Evolutionary conservation across 2,113 vertebrate genomes (phyloP).

Genomic region (Tupaia tana): DNA sequence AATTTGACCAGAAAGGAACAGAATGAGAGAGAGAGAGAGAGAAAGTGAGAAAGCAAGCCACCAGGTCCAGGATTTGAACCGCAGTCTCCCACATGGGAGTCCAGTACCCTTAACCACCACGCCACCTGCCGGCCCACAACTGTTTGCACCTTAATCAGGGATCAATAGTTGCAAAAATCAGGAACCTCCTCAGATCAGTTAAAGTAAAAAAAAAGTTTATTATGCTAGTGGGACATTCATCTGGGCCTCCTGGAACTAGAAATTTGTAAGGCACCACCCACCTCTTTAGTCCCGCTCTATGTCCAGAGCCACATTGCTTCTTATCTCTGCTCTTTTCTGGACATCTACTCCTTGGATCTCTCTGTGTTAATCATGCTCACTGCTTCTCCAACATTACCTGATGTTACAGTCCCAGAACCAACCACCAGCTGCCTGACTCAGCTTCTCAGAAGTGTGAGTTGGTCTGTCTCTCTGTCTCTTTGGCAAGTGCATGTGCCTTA

Average conservation of each 20-base stretch:
- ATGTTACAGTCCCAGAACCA: background rate
- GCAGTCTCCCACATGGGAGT: no score
- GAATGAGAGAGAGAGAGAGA: no score
- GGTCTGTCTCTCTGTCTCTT: no score
- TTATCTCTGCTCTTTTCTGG: background rate
- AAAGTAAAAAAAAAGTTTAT: background rate
- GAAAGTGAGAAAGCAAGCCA: no score
- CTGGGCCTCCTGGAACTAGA: background rate
- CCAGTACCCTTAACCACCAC: no score
- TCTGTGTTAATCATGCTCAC: background rate
- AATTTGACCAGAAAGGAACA: no score
- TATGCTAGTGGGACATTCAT: background rate
- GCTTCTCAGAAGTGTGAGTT: background rate
- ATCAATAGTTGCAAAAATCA: conserved; percentile 19
- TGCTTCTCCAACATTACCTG: background rate
- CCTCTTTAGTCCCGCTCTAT: background rate
- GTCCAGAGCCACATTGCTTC: background rate
- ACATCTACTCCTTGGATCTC: background rate
- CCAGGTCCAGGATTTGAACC: no score
- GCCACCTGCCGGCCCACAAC: background rate
- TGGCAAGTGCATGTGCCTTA: no score
- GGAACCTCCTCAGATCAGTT: background rate
- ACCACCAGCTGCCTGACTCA: background rate
- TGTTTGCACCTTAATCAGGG: background rate
- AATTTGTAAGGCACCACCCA: background rate